Percentiles rank a stretch among this genome's conserved stretches.
Evolutionary conservation across 2,888 invertebrate species (phyloP).

Genomic region (Cyaniris semiargus): DNA sequence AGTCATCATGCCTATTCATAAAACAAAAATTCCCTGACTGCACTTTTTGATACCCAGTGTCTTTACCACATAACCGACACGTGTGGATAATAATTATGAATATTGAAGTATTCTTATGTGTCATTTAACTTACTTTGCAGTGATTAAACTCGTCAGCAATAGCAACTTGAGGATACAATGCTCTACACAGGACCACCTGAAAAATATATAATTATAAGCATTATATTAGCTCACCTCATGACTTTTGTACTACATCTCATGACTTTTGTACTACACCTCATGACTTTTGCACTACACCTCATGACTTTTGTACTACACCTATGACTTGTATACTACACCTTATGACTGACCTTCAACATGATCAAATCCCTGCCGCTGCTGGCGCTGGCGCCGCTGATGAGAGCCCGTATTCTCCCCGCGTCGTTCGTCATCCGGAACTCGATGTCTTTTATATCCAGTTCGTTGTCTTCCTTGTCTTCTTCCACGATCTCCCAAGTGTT

Average conservation of each 20-base stretch:
- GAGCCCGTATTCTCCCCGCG: constrained; percentile 83
- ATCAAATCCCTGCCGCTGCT: constrained; percentile 64
- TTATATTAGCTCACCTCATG: too few relatives aligned
- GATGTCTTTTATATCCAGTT: constrained; percentile 89
- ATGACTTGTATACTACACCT: neutral
- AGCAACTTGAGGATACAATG: constrained; percentile 97
- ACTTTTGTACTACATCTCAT: constrained; percentile 45
- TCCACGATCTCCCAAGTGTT: constrained; percentile 85
- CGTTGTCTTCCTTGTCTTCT: constrained; percentile 74
- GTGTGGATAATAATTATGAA: too few relatives aligned
- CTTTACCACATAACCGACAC: too few relatives aligned
- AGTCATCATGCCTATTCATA: too few relatives aligned
- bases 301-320: neutral
- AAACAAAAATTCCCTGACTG: too few relatives aligned
- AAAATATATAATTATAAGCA: too few relatives aligned
- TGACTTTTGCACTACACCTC: too few relatives aligned
- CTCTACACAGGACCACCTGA: constrained; percentile 89
- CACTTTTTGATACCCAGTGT: too few relatives aligned
- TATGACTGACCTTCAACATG: constrained; percentile 59
- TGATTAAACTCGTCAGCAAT: constrained; percentile 97
- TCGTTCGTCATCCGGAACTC: constrained; percentile 93
- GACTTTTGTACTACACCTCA: too few relatives aligned
- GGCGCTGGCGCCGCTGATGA: constrained; percentile 65
- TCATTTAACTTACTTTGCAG: constrained; percentile 82
- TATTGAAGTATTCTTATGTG: too few relatives aligned